Evolutionary conservation across 2,888 invertebrate species (phyloP), one percentile per base, ranked within the genome.

Genomic region (Drosophila setosimentum): DNA sequence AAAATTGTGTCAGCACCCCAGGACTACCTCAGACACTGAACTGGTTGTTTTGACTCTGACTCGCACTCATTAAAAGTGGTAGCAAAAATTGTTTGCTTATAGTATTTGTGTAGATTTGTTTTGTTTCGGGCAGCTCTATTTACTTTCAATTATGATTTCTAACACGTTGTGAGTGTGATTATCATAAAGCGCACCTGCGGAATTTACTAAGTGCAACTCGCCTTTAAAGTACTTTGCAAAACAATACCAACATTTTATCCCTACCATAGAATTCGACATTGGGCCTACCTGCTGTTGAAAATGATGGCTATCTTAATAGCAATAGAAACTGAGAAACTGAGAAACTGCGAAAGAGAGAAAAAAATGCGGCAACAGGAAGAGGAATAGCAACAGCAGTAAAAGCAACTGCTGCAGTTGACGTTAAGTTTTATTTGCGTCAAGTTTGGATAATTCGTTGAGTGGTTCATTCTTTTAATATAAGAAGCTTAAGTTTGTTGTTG

Each of bases 21-120:
- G 42, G 54, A 42, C 48, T 21, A 32, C 29, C 27, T 37, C 55
- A 69, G 37, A 49, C 48, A 27, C 45, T 37, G 13, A 18, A 21
- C 18, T 29, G 40, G 35, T 27, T 57, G 55, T 27, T 29, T 4
- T 27, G 18, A 6, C 40, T 37, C 42, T 11, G 50, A 16, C 72
- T 76, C 63, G 30, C 68, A 68, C 80, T 87, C 89, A 87, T 89
- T 85, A 89, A 73, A 80, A 82, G 29, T 48, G 67, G 30, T 40
- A 54, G 61, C 45, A 37, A 68, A 73, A 78, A 79, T 77, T 75
- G 61, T 69, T 71, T 73, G 66, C 65, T 59, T 75, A 16, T 33
- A 16, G 16, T 68, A 68, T 68, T 64, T 55, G 55, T 61, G 48
- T 72, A 77, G 60, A 42, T 49, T 68, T 29, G 55, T 54, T 58